A percentile compares a stretch with the other conserved stretches of the same genome.
Conservation (phyloP, 1,140 invertebrate genomes). For the Oedothorax gibbosus region DNA sequence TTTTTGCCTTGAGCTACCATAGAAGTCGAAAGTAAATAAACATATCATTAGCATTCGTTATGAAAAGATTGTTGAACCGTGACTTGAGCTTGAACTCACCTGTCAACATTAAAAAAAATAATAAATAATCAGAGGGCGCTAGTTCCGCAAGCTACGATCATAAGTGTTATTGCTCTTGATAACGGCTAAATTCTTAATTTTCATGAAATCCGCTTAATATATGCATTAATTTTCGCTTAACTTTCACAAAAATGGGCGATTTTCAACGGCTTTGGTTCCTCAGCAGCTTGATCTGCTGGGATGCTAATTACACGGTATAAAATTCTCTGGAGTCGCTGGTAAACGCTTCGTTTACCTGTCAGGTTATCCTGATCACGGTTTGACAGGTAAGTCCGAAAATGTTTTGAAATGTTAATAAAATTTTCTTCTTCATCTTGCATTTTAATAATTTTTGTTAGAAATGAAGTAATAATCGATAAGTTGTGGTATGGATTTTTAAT, state of each 20-base stretch:
- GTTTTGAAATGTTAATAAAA: background rate
- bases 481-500: background rate
- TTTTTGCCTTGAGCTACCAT: slow-evolving; percentile 26
- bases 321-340: slow-evolving; percentile 29
- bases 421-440: background rate
- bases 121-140: slow-evolving; percentile 57
- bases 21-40: slow-evolving; percentile 39
- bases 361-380: slow-evolving; percentile 30
- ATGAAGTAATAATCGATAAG: background rate
- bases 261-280: background rate
- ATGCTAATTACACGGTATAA: background rate
- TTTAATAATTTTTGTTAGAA: background rate
- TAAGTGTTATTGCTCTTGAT: slow-evolving; percentile 53
- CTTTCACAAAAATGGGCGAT: background rate
- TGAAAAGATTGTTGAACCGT: slow-evolving; percentile 58
- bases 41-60: slow-evolving; percentile 55
- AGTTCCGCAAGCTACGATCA: slow-evolving; percentile 50
- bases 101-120: slow-evolving; percentile 57
- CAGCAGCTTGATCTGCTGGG: background rate
- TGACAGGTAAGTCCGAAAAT: slow-evolving; percentile 46
- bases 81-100: slow-evolving; percentile 58
- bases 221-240: slow-evolving; percentile 1
- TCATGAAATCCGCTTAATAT: background rate
- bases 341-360: slow-evolving; percentile 51
- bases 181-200: slow-evolving; percentile 47